Evolutionary conservation across 2,113 vertebrate genomes (phyloP).

Genomic region (Heptranchias perlo): DNA sequence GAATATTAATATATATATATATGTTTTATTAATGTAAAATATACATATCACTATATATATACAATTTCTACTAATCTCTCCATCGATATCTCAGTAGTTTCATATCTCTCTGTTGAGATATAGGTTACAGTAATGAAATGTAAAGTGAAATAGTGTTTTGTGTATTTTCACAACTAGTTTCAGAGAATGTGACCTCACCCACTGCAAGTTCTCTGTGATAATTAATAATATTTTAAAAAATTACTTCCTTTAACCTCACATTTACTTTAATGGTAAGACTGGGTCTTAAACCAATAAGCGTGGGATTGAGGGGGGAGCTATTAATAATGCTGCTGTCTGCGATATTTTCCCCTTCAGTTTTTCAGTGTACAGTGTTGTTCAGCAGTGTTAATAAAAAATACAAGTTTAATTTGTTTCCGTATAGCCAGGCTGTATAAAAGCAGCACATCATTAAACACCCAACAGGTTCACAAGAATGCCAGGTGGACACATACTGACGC

Average conservation of each 20-base stretch:
- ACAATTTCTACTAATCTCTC: neutral
- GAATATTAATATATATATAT: neutral
- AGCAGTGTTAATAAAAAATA: neutral
- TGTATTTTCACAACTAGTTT: neutral
- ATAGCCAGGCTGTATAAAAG: neutral
- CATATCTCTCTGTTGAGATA: neutral
- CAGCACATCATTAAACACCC: neutral
- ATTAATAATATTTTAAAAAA: neutral
- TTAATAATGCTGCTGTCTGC: neutral
- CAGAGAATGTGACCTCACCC: neutral
- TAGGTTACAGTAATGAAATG: neutral
- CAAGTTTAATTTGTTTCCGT: conserved; percentile 1
- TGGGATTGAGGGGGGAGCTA: neutral
- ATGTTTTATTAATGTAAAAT: neutral
- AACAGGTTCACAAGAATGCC: neutral
- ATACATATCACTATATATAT: neutral
- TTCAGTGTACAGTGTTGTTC: neutral
- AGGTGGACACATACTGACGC: neutral
- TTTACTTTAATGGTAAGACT: neutral
- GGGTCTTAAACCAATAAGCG: neutral
- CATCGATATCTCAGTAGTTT: neutral
- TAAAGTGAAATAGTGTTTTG: neutral
- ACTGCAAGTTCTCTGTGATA: too few species aligned
- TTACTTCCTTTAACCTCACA: too few species aligned
- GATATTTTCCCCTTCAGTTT: neutral